Evolutionary conservation across 1,140 invertebrate genomes (phyloP), one percentile per base, ranked within the genome.

Genomic region (Metopolophium dirhodum): DNA sequence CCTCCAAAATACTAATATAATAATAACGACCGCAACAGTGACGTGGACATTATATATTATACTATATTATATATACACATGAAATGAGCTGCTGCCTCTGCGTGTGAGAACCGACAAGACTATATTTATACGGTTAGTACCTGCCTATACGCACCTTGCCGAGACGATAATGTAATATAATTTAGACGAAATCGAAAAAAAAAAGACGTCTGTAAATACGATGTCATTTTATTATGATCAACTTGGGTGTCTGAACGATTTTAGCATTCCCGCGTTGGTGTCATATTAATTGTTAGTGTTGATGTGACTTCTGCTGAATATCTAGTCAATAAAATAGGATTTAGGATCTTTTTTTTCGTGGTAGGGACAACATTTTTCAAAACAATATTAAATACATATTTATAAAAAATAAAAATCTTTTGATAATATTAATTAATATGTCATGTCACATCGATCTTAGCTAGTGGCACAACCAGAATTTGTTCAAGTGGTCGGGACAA

Each of bases 1-100:
- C 87, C 87, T 88, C 87, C 7, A 51, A 88, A 88, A 88, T 9
- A 88, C 57, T 61, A 61, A 61, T 61, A 61, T 30, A 51, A 51
- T n/a, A 88, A 51, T 51, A n/a, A 88, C n/a, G n/a, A 51, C 47
- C 87, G n/a, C 7, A 20, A n/a, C 61, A 68, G 30, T 68, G 30
- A n/a, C 30, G 61, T 68, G 61, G 30, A 68, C 30, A 68, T 68
- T 68, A 68, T 68, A 54, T 68, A 14, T 30, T 14, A 68, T 61
- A 61, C 22, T 3, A 30, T n/a, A n/a, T 54, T 82, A 82, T 82
- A 35, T 37, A 41, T 2, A 35, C 30, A 26, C n/a, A 35, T 49
- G 4, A 20, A 85, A 85, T 85, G 45, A 35, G 9, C 35, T 23
- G 9, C 37, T 47, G 45, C 41, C 11, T 85, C 82, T n/a, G 41